Evolutionary conservation across 2,113 vertebrate genomes (phyloP).

Genomic region (Alectura lathami): DNA sequence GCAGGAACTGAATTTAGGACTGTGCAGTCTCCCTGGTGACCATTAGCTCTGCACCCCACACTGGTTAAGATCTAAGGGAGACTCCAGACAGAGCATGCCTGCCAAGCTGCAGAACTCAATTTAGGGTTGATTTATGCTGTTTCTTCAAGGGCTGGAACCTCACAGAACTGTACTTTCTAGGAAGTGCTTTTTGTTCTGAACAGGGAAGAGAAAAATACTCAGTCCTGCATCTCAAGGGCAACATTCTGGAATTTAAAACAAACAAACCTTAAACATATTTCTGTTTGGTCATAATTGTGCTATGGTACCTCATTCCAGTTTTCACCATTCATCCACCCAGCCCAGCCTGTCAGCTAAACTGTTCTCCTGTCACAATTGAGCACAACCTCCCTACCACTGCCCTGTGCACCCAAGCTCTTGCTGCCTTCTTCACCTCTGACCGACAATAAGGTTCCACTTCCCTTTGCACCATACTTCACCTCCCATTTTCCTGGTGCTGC

Average conservation of each 20-base stretch:
- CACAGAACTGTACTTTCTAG: background rate
- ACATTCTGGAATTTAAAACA: background rate
- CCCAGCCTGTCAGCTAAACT: background rate
- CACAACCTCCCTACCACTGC: background rate
- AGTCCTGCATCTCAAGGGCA: background rate
- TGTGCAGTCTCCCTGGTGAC: background rate
- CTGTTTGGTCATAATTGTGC: background rate
- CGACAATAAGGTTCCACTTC: background rate
- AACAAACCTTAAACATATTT: background rate
- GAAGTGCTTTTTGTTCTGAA: background rate
- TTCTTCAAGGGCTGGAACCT: background rate
- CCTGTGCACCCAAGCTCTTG: accelerated
- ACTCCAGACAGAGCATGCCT: background rate
- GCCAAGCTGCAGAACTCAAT: background rate
- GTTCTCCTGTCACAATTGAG: background rate
- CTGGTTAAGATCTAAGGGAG: background rate
- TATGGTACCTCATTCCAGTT: background rate
- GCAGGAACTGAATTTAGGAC: background rate
- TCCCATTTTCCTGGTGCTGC: background rate
- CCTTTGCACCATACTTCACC: background rate
- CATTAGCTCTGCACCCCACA: background rate
- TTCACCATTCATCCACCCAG: background rate
- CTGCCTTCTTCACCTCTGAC: background rate
- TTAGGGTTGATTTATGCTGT: background rate
- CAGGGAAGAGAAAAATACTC: background rate